Base-by-base conservation (phyloP, 2,113 vertebrate species). In the Otis tarda region DNA sequence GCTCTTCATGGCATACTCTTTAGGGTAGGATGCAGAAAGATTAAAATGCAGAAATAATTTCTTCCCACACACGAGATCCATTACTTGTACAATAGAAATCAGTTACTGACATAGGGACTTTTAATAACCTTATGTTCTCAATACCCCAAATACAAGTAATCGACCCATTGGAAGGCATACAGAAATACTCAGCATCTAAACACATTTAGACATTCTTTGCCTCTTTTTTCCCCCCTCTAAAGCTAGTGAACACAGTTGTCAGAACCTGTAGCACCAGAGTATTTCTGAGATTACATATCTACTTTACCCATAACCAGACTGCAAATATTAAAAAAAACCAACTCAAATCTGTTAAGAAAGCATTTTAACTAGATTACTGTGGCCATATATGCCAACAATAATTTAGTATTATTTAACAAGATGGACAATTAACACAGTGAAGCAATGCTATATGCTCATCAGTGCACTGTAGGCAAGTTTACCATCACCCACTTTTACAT, bases 161-260 rank as follows among this genome's bases (percentile, higher is more conserved):
- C 3, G 10, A 79, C 45, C 19, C 23, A 41, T 0, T 15, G 12
- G 52, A 82, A 87, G 33, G 22, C 37, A 77, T 5, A 22, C 0
- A 50, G 59, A 87, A 31, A 49, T 28, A 39, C n/a, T 23, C 43
- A 45, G 33, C 14, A 7, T 67, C 49, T 56, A 31, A 84, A 68
- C 33, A 52, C 20, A 28, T 25, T 33, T 6, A 63, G 35, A 61
- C 13, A 35, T 50, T 37, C 22, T 70, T 75, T 57, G 55, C 8
- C 17, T 21, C 47, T 17, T 14, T 16, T 6, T 3, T 1, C 7
- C 30, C 49, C 17, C 2, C 6, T 4, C 39, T 25, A n/a, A 14
- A 10, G 31, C 52, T 56, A n/a, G 10, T 1, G 1, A 52, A 13
- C 9, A 14, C 19, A 18, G 20, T 7, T 41, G 43, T 20, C 56